Evolutionary conservation across 64 coral and sea anemone genomes (phyloP).

Genomic region (Anthopleura sola): DNA sequence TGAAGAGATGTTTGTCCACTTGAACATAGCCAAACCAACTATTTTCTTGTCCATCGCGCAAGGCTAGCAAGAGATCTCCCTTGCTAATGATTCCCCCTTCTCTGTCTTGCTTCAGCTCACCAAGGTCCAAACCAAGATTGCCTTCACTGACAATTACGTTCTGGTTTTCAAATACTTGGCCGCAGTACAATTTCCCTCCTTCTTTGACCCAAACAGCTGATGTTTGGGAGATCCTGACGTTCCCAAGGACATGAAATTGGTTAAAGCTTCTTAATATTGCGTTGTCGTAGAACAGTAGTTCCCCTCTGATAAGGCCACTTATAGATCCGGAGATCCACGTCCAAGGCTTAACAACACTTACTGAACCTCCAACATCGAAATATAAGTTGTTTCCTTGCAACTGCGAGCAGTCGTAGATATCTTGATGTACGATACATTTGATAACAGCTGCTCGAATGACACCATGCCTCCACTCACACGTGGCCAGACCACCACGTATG

Average conservation of each 20-base stretch:
- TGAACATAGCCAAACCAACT: slow-evolving; percentile 39
- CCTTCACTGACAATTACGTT: slow-evolving; percentile 34
- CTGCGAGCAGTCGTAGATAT: slow-evolving; percentile 51
- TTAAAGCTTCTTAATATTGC: slow-evolving; percentile 37
- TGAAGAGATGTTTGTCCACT: slow-evolving; percentile 21
- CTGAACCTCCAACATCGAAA: slow-evolving; percentile 47
- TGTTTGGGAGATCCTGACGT: slow-evolving; percentile 47
- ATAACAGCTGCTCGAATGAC: slow-evolving; percentile 36
- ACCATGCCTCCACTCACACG: slow-evolving; percentile 49
- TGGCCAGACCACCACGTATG: slow-evolving; percentile 39
- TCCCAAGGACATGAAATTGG: slow-evolving; percentile 39
- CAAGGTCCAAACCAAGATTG: slow-evolving; percentile 51
- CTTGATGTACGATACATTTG: slow-evolving; percentile 28
- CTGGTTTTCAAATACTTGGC: slow-evolving; percentile 36
- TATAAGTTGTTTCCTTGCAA: slow-evolving; percentile 30
- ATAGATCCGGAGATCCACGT: slow-evolving; percentile 42
- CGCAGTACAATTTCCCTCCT: slow-evolving; percentile 35
- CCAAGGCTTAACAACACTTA: slow-evolving; percentile 41
- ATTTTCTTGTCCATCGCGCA: slow-evolving; percentile 9
- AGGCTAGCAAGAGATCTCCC: slow-evolving; percentile 25
- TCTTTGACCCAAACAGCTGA: slow-evolving; percentile 36
- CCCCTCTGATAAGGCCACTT: slow-evolving; percentile 37
- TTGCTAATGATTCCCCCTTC: slow-evolving; percentile 15
- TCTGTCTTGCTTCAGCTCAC: slow-evolving; percentile 24
- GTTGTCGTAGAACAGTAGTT: slow-evolving; percentile 49